Base-by-base conservation (phyloP, 37 sponge, comb jelly and placozoan genomes). In the Oopsacas minuta region DNA sequence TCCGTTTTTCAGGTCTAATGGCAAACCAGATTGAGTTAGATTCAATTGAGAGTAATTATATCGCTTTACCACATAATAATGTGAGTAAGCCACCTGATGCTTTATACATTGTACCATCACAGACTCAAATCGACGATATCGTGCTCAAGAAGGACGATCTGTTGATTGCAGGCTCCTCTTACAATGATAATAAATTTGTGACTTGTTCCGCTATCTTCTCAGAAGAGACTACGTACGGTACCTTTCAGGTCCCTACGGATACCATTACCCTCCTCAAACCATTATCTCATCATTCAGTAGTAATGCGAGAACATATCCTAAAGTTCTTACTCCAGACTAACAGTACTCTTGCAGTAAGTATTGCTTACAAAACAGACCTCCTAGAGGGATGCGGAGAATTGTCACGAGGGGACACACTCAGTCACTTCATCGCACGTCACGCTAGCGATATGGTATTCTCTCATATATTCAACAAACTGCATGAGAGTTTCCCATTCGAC, bases 351-450 rank as follows among this genome's bases (percentile, higher is more conserved):
- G 75, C 75, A 61, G 75, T 61, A 34, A 61, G 75, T 34, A 61
- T 12, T 34, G 75, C 75, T 5, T n/a, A 20, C 75, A 61, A 61
- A n/a, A 25, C 28, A 32, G 30, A 12, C 75, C 75, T 61, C 75
- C 75, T 61, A 12, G 75, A 61, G 75, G 75, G 1, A 34, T 61
- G 75, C 75, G 75, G 75, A 34, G 75, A 3, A 34, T 34, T 61
- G 75, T 61, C 75, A 32, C 75, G 75, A n/a, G 75, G 75, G 75
- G 75, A 61, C 75, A 61, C 75, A 34, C 75, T 61, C 75, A 20
- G 32, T 12, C 75, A 61, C 75, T 61, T 61, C 75, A 10, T 61
- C 28, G 75, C 75, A 3, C 75, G 75, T 5, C 75, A 61, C 75
- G 75, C 75, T 12, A 61, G 75, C 75, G 75, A 61, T 34, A 61